Conservation (phyloP, 2,888 invertebrate genomes). For the Drosophila nr. medialis region DNA sequence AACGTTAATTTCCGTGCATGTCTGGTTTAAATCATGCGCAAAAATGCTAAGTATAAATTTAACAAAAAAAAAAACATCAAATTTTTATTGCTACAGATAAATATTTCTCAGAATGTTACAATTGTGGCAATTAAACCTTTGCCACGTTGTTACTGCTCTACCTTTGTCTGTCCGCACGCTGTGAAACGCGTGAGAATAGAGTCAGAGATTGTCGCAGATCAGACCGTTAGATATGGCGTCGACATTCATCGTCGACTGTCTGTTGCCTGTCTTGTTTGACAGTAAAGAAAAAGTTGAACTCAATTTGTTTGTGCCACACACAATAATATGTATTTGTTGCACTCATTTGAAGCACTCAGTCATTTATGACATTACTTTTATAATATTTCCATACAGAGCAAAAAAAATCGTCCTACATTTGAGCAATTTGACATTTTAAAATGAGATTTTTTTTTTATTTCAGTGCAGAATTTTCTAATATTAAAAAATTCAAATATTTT, state of each 20-base stretch:
- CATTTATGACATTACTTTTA: not conserved
- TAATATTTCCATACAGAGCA: not conserved
- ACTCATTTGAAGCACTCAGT: not conserved
- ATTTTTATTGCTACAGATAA: constrained; percentile 15
- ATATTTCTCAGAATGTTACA: constrained; percentile 29
- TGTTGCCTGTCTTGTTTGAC: constrained; percentile 16
- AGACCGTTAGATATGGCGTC: constrained; percentile 10
- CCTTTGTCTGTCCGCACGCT: constrained; percentile 20
- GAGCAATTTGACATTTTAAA: not conserved
- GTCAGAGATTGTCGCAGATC: constrained; percentile 54
- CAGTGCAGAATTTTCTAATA: not conserved
- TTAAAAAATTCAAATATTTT: not conserved
- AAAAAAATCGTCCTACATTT: not conserved
- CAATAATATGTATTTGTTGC: constrained; percentile 16
- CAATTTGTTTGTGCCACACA: constrained; percentile 22
- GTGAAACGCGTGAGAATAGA: constrained; percentile 66
- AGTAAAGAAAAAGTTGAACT: constrained; percentile 31
- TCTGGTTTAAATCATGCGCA: constrained; percentile 7
- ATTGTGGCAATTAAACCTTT: constrained; percentile 50
- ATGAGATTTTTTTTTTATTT: not conserved
- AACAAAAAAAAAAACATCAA: not conserved
- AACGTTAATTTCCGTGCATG: constrained; percentile 17
- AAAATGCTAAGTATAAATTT: constrained; percentile 14
- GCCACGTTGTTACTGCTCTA: constrained; percentile 22
- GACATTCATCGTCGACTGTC: constrained; percentile 1